These are phyloP conservation scores for Anaspis maculata DNA, from an alignment of 2,888 invertebrate genomes.

Conservation along the genomic window DNA sequence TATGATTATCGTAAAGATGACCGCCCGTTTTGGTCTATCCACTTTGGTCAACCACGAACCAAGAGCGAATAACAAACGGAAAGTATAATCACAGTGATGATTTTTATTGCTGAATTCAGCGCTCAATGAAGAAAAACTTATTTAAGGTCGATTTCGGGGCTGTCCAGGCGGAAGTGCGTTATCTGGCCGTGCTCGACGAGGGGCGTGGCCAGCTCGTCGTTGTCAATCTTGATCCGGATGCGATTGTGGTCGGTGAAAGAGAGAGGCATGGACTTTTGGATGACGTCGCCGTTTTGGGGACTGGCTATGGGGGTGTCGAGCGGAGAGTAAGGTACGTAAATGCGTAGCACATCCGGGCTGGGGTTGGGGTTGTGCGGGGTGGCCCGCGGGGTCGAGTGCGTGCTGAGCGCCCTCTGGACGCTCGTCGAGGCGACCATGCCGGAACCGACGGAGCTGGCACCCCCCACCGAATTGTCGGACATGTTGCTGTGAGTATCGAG, in stretches of 20 bases:
- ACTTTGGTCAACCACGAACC: too few relatives aligned
- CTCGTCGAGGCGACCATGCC: constrained; percentile 41
- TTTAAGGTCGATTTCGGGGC: constrained; percentile 36
- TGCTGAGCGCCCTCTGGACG: constrained; percentile 45
- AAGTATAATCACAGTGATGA: too few relatives aligned
- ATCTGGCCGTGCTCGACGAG: constrained; percentile 53
- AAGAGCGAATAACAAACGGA: too few relatives aligned
- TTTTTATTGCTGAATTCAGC: constrained; percentile 1
- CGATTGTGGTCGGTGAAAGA: constrained; percentile 58
- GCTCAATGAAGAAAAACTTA: constrained; percentile 4
- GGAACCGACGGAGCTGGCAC: constrained; percentile 41
- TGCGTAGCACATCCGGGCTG: constrained; percentile 65
- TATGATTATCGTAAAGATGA: too few relatives aligned
- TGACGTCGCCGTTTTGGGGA: constrained; percentile 44
- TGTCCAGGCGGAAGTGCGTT: constrained; percentile 37
- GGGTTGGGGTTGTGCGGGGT: constrained; percentile 61
- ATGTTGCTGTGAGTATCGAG: constrained; percentile 69
- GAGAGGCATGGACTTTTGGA: constrained; percentile 45
- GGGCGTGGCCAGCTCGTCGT: constrained; percentile 59
- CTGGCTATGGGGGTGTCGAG: constrained; percentile 45
- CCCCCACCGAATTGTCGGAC: constrained; percentile 63
- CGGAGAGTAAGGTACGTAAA: constrained; percentile 71
- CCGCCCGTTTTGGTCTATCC: too few relatives aligned
- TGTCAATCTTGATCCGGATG: constrained; percentile 63
- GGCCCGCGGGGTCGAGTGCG: constrained; percentile 55